Base-by-base conservation (phyloP, 1,140 invertebrate genomes). In the Homalodisca vitripennis region DNA sequence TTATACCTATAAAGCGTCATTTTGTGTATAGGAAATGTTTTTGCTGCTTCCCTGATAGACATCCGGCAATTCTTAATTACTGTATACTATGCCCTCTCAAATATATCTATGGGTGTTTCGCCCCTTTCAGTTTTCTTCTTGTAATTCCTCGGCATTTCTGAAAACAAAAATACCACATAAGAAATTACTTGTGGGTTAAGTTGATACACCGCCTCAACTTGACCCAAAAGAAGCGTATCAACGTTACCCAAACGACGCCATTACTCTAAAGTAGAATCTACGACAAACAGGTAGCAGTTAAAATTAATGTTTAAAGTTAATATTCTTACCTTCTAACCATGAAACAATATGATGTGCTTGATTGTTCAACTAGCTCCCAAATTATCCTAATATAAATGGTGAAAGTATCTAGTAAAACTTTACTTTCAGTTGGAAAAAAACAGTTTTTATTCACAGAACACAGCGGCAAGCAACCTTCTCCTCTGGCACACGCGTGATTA, bases 181-280 rank as follows among this genome's bases (percentile, higher is more conserved):
- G 22, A 3, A 60, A 60, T 2, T 2, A 26, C 55, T 60, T 60
- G 55, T 60, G 55, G 55, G 55, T 60, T 29, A 60, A 60, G 55
- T 60, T 60, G 55, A 60, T 60, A 60, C 55, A 60, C 55, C 55
- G 55, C 27, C 20, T 60, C 55, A 60, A 60, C 55, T 26, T 60
- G 55, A 60, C 55, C 3, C 55, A 60, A 24, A 6, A 1, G 22
- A 26, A 26, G 20, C 20, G 27, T 60, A 60, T 60, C 55, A 60
- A 60, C 24, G n/a, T 60, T 22, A 29, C 20, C 55, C 27, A 60
- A 60, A 60, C 55, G 55, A 12, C 51, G 24, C 51, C 51, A 55
- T 55, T 55, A 55, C 10, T 12, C 55, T 60, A 60, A 60, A 3
- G 14, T 60, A 3, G 17, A 60, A 60, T 12, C n/a, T n/a, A n/a